Conservation (phyloP, 2,888 invertebrate species). For the Meloe dianella region DNA sequence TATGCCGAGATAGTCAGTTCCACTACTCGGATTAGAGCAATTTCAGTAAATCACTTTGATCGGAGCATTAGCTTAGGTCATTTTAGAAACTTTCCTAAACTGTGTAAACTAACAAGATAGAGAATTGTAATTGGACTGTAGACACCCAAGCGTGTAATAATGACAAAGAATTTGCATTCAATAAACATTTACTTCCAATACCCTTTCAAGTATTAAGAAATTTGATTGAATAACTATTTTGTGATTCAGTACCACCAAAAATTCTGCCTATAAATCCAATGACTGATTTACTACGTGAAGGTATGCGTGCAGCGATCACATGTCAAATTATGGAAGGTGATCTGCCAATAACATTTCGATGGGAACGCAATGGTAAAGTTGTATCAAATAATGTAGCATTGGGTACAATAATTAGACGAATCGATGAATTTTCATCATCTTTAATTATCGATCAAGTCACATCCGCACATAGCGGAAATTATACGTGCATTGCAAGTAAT, state of each 20-base stretch:
- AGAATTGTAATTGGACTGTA: background rate
- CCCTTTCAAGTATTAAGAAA: background rate
- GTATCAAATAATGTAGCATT: slow-evolving; percentile 61
- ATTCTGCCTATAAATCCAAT: slow-evolving; percentile 83
- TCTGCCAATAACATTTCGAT: slow-evolving; percentile 87
- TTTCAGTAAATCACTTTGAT: slow-evolving; percentile 7
- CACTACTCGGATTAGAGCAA: background rate
- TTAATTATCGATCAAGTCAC: slow-evolving; percentile 85
- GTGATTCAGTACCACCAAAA: slow-evolving; percentile 76
- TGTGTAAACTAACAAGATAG: background rate
- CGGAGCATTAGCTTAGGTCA: background rate
- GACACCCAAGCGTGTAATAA: background rate
- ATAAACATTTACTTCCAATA: background rate
- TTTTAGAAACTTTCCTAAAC: background rate
- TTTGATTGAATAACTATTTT: background rate
- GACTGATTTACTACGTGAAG: slow-evolving; percentile 80
- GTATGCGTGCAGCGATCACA: slow-evolving; percentile 87
- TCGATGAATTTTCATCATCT: slow-evolving; percentile 86
- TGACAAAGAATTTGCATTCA: background rate
- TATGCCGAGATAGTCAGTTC: background rate
- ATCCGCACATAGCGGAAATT: slow-evolving; percentile 86
- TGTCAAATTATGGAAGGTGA: slow-evolving; percentile 93
- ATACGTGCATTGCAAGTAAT: slow-evolving; percentile 90
- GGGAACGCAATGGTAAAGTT: slow-evolving; percentile 87
- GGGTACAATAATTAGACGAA: slow-evolving; percentile 65